Evolutionary conservation across 2,888 invertebrate genomes (phyloP), one percentile per base, ranked within the genome.

Genomic region (Papilio elwesi): DNA sequence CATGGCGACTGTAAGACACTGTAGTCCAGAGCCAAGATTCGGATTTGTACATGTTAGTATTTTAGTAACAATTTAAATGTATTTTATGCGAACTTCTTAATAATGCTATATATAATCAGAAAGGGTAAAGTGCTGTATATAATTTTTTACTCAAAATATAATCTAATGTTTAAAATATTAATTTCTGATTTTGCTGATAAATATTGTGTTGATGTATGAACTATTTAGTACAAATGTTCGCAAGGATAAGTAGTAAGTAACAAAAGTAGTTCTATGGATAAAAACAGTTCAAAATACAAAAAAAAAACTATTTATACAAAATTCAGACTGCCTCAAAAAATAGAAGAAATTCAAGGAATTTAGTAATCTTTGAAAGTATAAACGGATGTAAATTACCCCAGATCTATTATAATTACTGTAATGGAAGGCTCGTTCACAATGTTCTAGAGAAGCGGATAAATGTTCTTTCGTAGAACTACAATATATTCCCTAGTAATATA

Each of bases 401-500:
- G 52, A 16, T 66, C 66, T 73, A 73, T 75, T 63, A 68, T 68
- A 70, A 69, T 73, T 68, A 75, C 68, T 49, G 57, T 43, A 73
- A 70, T 53, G 68, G 52, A 62, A 48, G 68, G 52, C 38, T 62
- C 62, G 68, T 69, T 74, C 71, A 71, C 74, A 76, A 81, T 83
- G 81, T 79, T 79, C 78, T 79, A 78, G 81, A 79, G 80, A 85
- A 84, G 84, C 81, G 87, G 86, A 90, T 86, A 88, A 87, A 90
- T 87, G 87, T 87, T 85, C 85, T 86, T 90, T 89, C 86, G 87
- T 87, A 88, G 86, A 91, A 89, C 87, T 90, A 90, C 89, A 90
- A 92, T 91, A 90, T 92, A 92, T 91, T 87, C 83, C 84, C 83
- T 86, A 88, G 89, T 90, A 90, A 91, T 91, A 90, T 90, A 90